phyloP scores from a whole-genome alignment of 2,113 vertebrate genomes.

The Misgurnus mizolepis region DNA sequence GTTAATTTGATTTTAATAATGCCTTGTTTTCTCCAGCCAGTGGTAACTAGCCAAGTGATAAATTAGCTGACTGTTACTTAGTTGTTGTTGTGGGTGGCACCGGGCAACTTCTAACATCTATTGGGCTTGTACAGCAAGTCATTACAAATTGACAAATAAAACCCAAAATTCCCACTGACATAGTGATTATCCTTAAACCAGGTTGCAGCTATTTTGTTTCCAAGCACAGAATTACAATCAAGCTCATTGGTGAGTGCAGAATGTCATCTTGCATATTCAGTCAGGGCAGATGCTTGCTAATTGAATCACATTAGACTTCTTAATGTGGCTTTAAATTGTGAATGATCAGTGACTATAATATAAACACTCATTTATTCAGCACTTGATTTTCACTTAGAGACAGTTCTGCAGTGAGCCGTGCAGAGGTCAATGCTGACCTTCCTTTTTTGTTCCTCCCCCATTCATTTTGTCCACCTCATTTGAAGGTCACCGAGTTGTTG shows the following conservation, averaged over 20 bases:
- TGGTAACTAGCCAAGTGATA: neutral
- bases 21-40: neutral
- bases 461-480: neutral
- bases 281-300: conserved; percentile 34
- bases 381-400: neutral
- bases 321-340: conserved; percentile 16
- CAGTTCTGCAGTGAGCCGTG: conserved; percentile 16
- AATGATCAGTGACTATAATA: neutral
- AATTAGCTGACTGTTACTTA: too few species aligned
- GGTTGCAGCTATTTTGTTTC: neutral
- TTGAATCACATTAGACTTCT: conserved; percentile 37
- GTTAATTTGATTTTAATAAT: neutral
- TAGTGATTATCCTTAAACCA: neutral
- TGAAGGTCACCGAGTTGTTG: neutral
- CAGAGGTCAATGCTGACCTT: neutral
- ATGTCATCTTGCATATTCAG: conserved; percentile 1
- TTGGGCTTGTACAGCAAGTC: neutral
- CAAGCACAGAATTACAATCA: conserved; percentile 10
- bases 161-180: too few species aligned
- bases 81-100: too few species aligned
- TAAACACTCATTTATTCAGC: conserved; percentile 27
- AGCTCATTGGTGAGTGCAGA: neutral
- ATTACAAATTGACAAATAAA: too few species aligned
- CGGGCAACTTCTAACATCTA: neutral
- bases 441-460: neutral